Evolutionary conservation across 2,888 invertebrate genomes (phyloP).

Genomic region (Drosophila ochracea): DNA sequence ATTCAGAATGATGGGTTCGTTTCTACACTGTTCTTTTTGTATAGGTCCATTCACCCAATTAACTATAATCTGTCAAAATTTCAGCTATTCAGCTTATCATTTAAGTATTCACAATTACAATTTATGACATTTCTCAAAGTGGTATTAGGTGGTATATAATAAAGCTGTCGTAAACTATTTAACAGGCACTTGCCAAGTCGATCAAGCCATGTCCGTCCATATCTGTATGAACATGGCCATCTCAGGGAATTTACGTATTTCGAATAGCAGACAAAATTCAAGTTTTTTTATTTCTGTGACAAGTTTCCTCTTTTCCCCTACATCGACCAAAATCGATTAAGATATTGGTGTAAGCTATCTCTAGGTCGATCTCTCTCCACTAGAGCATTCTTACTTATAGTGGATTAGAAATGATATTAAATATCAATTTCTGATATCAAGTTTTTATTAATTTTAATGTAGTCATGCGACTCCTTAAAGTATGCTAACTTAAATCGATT

Average conservation of each 20-base stretch:
- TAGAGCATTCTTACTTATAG: background rate
- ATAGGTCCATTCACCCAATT: slow-evolving; percentile 19
- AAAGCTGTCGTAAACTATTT: background rate
- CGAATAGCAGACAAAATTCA: background rate
- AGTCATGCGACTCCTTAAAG: background rate
- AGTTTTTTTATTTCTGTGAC: background rate
- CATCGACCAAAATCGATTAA: background rate
- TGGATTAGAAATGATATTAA: background rate
- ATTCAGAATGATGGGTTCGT: slow-evolving; percentile 7
- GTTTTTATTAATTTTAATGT: background rate
- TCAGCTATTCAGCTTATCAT: slow-evolving; percentile 8
- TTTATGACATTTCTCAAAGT: background rate
- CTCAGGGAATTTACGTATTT: background rate
- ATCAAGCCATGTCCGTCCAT: background rate
- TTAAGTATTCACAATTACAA: background rate
- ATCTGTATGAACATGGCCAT: background rate
- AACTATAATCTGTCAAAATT: slow-evolving; percentile 26
- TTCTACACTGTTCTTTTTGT: slow-evolving; percentile 18
- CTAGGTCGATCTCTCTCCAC: background rate
- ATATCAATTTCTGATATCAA: background rate
- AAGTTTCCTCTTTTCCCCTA: background rate
- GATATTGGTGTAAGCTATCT: background rate
- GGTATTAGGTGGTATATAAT: background rate
- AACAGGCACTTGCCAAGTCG: background rate
- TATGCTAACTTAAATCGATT: background rate